Base-by-base conservation (phyloP, 1,140 invertebrate species). In the Ctenoplectra terminalis region DNA sequence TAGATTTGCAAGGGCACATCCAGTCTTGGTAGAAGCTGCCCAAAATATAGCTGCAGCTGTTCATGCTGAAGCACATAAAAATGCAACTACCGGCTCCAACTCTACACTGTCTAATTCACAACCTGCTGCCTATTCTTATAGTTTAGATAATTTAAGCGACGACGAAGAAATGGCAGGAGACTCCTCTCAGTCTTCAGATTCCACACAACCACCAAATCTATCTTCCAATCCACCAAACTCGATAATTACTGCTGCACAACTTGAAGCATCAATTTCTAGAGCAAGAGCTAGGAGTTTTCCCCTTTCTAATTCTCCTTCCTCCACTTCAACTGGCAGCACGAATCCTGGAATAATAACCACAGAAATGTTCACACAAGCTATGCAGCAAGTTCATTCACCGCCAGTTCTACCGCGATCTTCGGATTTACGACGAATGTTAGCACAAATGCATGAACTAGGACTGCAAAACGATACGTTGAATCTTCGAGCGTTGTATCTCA, bases 361-460 rank as follows among this genome's bases (percentile, higher is more conserved):
- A 2, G 95, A 95, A 87, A 95, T 95, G 95, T 95, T 95, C 71
- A 93, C 88, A 17, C 94, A 94, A 85, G 95, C 95, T 6, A 95
- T 95, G 90, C 94, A 95, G 83, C 94, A 95, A 82, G 95, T 86
- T 9, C 60, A 63, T 63, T 69, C 90, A 37, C 85, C 86, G 26
- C 52, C 87, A 4, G 70, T 86, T 7, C 67, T 88, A 26, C 79
- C 90, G 0, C 87, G 87, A 61, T 31, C 83, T 1, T 73, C 86
- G 11, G 90, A 94, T 73, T 72, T 94, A 3, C 91, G 92, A 40
- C 84, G 79, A 50, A 97, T 99, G 92, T 93, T 99, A 73, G 96
- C 97, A 63, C 96, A 98, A 90, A 96, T 99, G 95, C 95, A 96
- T 48, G 96, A 96, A 83, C 97, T 99, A 96, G 98, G 98, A 58